Evolutionary conservation across 1,140 invertebrate genomes (phyloP).

Genomic region (Pseudachorutes palmiensis): DNA sequence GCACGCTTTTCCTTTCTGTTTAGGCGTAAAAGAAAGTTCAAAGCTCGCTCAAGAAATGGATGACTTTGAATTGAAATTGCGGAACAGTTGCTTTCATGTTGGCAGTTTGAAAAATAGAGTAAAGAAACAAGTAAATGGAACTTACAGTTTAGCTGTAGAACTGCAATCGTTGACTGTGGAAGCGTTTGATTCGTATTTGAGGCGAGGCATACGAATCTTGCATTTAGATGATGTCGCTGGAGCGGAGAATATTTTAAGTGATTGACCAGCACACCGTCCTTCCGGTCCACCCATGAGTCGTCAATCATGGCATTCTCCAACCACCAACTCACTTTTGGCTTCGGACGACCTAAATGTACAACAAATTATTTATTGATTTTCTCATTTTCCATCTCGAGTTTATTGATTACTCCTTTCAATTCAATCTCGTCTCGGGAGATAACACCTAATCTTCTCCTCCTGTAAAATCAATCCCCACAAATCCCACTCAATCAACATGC

Average conservation of each 20-base stretch:
- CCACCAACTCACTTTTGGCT: constrained; percentile 72
- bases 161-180: constrained; percentile 62
- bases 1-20: not conserved
- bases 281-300: constrained; percentile 49
- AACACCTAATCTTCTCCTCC: too few relatives aligned
- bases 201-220: constrained; percentile 69
- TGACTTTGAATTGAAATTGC: too few relatives aligned
- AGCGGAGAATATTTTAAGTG: constrained; percentile 64
- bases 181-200: constrained; percentile 72
- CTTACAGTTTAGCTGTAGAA: constrained; percentile 80
- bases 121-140: constrained; percentile 39
- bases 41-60: not conserved
- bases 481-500: too few relatives aligned
- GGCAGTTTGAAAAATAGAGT: not conserved
- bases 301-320: constrained; percentile 72
- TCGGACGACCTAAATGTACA: constrained; percentile 56
- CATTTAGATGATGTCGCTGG: constrained; percentile 65
- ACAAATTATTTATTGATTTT: constrained; percentile 20
- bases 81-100: not conserved
- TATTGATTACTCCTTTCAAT: not conserved
- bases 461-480: too few relatives aligned
- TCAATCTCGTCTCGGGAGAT: too few relatives aligned
- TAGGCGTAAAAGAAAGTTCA: too few relatives aligned
- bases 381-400: not conserved
- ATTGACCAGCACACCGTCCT: constrained; percentile 63